A percentile compares a stretch with the other conserved stretches of the same genome.
phyloP scores from a whole-genome alignment of 2,113 vertebrate genomes.

The Pelecanus crispus region DNA sequence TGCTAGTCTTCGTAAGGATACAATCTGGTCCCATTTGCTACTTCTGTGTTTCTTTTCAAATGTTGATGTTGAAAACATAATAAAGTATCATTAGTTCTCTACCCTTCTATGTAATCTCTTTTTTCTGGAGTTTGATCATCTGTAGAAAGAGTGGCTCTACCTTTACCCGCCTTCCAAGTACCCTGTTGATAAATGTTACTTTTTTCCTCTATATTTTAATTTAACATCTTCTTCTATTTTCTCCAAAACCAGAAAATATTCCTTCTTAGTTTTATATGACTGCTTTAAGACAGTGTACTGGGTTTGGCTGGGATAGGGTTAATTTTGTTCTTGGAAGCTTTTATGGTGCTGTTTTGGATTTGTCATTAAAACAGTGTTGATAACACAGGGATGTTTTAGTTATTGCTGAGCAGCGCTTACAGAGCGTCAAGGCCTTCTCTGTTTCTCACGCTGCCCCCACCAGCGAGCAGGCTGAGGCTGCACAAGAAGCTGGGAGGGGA shows the following conservation, averaged over 20 bases:
- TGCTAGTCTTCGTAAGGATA: neutral
- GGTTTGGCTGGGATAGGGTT: neutral
- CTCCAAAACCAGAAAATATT: neutral
- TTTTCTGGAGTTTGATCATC: neutral
- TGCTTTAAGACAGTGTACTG: neutral
- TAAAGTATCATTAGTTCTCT: neutral
- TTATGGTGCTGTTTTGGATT: neutral
- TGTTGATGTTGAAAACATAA: neutral
- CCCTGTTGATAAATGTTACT: neutral
- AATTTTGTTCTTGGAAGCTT: neutral
- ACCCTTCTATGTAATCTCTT: neutral
- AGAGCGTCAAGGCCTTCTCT: neutral
- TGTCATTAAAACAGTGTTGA: neutral
- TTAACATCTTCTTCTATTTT: neutral
- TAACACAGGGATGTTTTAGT: rapidly evolving
- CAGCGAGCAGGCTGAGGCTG: rapidly evolving
- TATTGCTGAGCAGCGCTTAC: neutral
- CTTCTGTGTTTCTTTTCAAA: neutral
- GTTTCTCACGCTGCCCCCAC: neutral
- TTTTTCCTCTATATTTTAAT: neutral
- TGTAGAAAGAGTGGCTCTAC: neutral
- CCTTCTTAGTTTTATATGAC: neutral
- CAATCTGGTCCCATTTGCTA: neutral
- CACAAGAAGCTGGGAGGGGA: neutral
- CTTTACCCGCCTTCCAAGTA: neutral